A percentile compares a stretch with the other conserved stretches of the same genome.
These are phyloP conservation scores for Rhyzopertha dominica DNA, from an alignment of 1,140 invertebrate species.

Conservation along the genomic window DNA sequence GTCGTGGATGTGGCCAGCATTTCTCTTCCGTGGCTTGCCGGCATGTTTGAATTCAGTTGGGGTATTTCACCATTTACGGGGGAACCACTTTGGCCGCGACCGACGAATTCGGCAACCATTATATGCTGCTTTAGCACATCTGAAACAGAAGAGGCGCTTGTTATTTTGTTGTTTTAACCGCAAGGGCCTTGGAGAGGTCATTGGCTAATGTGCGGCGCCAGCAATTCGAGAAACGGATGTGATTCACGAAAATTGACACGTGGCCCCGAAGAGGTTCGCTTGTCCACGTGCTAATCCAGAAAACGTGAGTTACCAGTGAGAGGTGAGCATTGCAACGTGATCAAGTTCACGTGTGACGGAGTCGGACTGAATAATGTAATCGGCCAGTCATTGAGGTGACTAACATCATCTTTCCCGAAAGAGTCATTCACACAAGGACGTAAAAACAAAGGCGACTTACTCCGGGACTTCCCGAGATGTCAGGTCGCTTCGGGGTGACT, in stretches of 20 bases:
- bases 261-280: conserved; percentile 8
- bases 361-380: neutral
- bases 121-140: conserved; percentile 68
- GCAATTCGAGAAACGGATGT: conserved; percentile 22
- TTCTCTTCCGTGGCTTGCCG: conserved; percentile 47
- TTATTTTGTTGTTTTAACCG: conserved; percentile 11
- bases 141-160: conserved; percentile 46
- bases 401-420: conserved; percentile 5
- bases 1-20: conserved; percentile 40
- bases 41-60: conserved; percentile 54
- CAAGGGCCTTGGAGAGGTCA: conserved; percentile 28
- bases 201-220: conserved; percentile 21
- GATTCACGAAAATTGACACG: conserved; percentile 20
- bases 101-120: conserved; percentile 80
- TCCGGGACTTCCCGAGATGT: too few species aligned
- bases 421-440: too few species aligned
- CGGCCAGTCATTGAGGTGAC: conserved; percentile 3
- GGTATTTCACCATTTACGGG: conserved; percentile 62
- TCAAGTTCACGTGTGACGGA: conserved; percentile 19
- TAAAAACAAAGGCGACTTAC: too few species aligned
- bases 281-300: too few species aligned
- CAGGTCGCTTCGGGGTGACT: too few species aligned
- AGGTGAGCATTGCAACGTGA: conserved; percentile 21
- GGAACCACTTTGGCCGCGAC: conserved; percentile 64
- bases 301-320: conserved; percentile 16